A percentile compares a stretch with the other conserved stretches of the same genome.
Conservation (phyloP, 2,113 vertebrate genomes). For the Aythya baeri region DNA sequence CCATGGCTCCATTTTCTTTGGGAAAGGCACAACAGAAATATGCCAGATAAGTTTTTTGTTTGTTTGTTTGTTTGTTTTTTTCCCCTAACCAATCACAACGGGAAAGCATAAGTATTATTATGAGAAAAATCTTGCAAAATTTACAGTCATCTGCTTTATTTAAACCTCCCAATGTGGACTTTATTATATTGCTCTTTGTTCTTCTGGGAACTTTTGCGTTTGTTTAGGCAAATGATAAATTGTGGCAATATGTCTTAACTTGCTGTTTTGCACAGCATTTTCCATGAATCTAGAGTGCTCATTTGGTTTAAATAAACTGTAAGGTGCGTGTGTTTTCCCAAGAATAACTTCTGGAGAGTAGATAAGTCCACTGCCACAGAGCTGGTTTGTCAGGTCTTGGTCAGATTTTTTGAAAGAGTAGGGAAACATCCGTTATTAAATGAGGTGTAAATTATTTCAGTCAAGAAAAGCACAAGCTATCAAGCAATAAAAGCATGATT, state of each 20-base stretch:
- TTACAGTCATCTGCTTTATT: background rate
- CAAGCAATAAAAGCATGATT: background rate
- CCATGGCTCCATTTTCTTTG: background rate
- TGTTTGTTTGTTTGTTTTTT: background rate
- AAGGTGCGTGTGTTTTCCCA: background rate
- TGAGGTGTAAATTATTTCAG: background rate
- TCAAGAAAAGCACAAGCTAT: background rate
- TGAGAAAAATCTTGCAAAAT: background rate
- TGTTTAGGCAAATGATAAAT: background rate
- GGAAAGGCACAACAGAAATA: background rate
- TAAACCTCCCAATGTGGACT: background rate
- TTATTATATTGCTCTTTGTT: background rate
- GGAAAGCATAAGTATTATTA: background rate
- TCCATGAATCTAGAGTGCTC: background rate
- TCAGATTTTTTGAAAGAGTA: background rate
- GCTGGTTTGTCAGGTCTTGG: background rate
- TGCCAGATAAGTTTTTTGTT: background rate
- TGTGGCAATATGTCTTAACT: background rate
- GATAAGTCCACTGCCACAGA: background rate
- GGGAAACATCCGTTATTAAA: background rate
- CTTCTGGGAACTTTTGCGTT: background rate
- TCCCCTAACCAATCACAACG: background rate
- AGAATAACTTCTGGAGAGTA: background rate
- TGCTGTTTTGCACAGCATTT: background rate
- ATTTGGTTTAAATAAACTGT: background rate